These are phyloP conservation scores for Acanthurus lineatus DNA, from an alignment of 2,797 vertebrate species.

Conservation along the genomic window DNA sequence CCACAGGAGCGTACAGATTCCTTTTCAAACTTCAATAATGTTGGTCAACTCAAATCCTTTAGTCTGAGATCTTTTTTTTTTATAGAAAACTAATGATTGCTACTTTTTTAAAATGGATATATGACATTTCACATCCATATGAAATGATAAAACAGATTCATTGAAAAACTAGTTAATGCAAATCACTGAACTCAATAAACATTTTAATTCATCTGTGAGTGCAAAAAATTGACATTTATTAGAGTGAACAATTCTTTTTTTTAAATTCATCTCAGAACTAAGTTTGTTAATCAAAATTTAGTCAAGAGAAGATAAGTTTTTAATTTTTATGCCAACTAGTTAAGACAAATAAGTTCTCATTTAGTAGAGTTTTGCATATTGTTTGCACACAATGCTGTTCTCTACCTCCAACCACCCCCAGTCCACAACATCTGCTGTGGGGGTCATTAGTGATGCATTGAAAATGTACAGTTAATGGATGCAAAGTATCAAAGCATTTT, in stretches of 20 bases:
- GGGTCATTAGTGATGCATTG: slow-evolving; percentile 1
- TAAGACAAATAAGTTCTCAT: neutral
- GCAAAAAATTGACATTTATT: neutral
- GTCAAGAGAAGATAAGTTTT: neutral
- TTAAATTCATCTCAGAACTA: neutral
- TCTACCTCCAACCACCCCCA: slow-evolving; percentile 1
- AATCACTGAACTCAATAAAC: no score
- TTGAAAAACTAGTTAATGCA: slow-evolving; percentile 17
- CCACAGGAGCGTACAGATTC: neutral
- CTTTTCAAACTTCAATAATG: slow-evolving; percentile 15
- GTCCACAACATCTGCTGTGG: neutral
- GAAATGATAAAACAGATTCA: slow-evolving; percentile 28
- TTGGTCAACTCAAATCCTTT: slow-evolving; percentile 26
- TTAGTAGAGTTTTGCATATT: neutral
- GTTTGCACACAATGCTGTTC: neutral
- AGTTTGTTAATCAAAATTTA: neutral
- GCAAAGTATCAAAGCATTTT: slow-evolving; percentile 10
- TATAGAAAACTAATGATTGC: slow-evolving; percentile 21
- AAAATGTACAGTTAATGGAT: neutral
- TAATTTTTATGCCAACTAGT: neutral
- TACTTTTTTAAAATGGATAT: slow-evolving; percentile 27
- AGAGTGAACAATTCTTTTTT: neutral
- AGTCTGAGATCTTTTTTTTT: slow-evolving; percentile 25
- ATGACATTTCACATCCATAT: slow-evolving; percentile 29
- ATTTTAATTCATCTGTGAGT: no score